phyloP scores from a whole-genome alignment of 2,797 vertebrate species.

The Tamandua tetradactyla region DNA sequence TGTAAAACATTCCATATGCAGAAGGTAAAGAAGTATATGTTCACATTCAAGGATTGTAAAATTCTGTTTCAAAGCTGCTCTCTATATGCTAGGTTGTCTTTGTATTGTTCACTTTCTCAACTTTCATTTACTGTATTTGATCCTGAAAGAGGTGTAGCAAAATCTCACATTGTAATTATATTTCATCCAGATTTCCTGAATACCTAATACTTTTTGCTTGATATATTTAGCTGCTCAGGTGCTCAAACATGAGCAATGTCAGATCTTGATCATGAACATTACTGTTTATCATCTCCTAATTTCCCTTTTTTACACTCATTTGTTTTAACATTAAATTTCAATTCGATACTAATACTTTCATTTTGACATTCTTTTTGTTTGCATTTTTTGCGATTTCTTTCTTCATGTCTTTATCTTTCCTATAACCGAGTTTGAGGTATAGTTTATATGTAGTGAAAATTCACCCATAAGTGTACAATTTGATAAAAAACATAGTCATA shows the following conservation, averaged over 20 bases:
- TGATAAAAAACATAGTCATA: background rate
- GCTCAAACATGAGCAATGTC: background rate
- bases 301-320: background rate
- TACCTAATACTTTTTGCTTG: background rate
- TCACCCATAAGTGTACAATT: background rate
- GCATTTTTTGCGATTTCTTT: background rate
- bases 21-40: background rate
- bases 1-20: background rate
- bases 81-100: background rate
- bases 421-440: background rate
- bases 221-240: background rate
- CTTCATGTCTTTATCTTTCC: background rate
- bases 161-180: background rate
- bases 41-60: background rate
- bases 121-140: background rate
- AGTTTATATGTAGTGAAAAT: background rate
- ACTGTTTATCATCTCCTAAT: background rate
- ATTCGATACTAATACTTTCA: background rate
- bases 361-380: background rate
- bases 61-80: background rate
- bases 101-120: background rate
- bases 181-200: background rate
- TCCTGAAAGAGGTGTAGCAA: background rate
- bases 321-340: background rate
- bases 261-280: background rate